phyloP scores from a whole-genome alignment of 2,797 vertebrate genomes.

The Lemur catta region DNA sequence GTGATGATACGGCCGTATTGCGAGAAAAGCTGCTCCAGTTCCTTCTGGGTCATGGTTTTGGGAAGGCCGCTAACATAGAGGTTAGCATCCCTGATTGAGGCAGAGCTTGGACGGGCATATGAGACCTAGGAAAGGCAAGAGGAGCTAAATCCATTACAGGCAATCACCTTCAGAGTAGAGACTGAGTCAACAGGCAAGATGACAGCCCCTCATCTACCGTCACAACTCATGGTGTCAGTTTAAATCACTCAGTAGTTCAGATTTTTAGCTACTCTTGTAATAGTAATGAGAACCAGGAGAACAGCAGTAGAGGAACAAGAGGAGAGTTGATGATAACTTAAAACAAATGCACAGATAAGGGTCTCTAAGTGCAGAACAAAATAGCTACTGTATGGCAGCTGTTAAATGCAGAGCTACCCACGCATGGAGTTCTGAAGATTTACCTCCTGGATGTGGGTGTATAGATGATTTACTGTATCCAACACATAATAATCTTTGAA shows the following conservation, averaged over 20 bases:
- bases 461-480: slow-evolving; percentile 77
- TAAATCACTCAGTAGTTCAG: slow-evolving; percentile 20
- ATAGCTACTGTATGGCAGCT: slow-evolving; percentile 74
- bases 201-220: not conserved
- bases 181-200: not conserved
- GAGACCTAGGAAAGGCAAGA: slow-evolving; percentile 90
- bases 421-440: slow-evolving; percentile 65
- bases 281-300: slow-evolving; percentile 60
- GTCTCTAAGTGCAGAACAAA: slow-evolving; percentile 76
- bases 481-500: slow-evolving; percentile 75
- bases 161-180: not conserved
- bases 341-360: slow-evolving; percentile 63
- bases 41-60: slow-evolving; percentile 99
- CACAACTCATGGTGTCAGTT: slow-evolving; percentile 10
- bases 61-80: slow-evolving; percentile 99
- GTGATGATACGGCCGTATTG: slow-evolving; percentile 99
- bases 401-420: slow-evolving; percentile 77
- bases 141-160: slow-evolving; percentile 48
- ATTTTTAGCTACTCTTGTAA: slow-evolving; percentile 38
- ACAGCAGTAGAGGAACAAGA: slow-evolving; percentile 69
- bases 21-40: slow-evolving; percentile 99
- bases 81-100: slow-evolving; percentile 99
- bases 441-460: slow-evolving; percentile 79
- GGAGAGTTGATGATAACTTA: slow-evolving; percentile 61
- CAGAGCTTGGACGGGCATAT: slow-evolving; percentile 98